Conservation (phyloP, 37 sponge, comb jelly and placozoan genomes). For the Tethya wilhelma region DNA sequence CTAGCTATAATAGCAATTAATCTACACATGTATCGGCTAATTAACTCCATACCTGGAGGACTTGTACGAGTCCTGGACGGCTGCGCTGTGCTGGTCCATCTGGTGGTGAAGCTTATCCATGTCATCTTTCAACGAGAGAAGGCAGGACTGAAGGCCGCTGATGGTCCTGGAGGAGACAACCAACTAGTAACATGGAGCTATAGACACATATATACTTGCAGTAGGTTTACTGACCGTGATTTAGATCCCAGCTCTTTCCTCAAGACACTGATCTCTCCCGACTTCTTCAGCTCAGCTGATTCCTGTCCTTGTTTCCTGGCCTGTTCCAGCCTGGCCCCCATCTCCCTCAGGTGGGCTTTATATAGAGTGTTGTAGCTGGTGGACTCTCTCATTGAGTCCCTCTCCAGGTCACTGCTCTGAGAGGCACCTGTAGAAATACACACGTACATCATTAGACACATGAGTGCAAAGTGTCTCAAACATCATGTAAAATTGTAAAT, state of each 20-base stretch:
- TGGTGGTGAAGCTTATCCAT: slow-evolving; percentile 64
- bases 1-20: background rate
- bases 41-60: slow-evolving; percentile 53
- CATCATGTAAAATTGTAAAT: too few relatives aligned
- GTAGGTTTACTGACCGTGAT: slow-evolving; percentile 34
- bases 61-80: slow-evolving; percentile 52
- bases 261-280: slow-evolving; percentile 67
- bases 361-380: slow-evolving; percentile 31
- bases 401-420: too few relatives aligned
- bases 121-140: slow-evolving; percentile 65
- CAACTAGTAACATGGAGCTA: background rate
- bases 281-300: slow-evolving; percentile 51
- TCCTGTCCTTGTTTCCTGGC: slow-evolving; percentile 63
- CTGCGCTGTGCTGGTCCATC: slow-evolving; percentile 60
- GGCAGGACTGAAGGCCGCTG: slow-evolving; percentile 49
- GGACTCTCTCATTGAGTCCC: too few relatives aligned
- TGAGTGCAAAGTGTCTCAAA: too few relatives aligned
- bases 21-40: background rate
- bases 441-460: too few relatives aligned
- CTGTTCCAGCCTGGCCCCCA: slow-evolving; percentile 48
- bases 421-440: too few relatives aligned
- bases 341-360: slow-evolving; percentile 45
- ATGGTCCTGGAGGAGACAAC: slow-evolving; percentile 43
- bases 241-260: slow-evolving; percentile 63
- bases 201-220: background rate